A percentile compares a stretch with the other conserved stretches of the same genome.
phyloP scores from a whole-genome alignment of 2,888 invertebrate species.

The Xestia xanthographa region DNA sequence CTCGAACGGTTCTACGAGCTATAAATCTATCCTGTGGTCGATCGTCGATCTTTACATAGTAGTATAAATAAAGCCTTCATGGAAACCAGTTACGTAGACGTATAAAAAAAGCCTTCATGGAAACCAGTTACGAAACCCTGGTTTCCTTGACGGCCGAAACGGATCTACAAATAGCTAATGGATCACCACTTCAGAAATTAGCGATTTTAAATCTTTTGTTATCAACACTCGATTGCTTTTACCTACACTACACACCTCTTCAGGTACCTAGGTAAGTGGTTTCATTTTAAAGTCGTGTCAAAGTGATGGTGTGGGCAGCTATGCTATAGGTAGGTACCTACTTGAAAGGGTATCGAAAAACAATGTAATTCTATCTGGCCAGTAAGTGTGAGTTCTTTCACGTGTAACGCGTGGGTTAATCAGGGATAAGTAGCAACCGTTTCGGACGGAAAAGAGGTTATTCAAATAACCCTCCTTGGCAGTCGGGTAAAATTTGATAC shows the following conservation, averaged over 20 bases:
- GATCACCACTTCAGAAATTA: conserved; percentile 62
- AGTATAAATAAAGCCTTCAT: too few species aligned
- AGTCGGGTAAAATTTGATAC: neutral
- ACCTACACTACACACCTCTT: conserved; percentile 24
- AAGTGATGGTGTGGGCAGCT: conserved; percentile 29
- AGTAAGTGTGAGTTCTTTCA: neutral
- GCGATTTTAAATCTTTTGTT: conserved; percentile 62
- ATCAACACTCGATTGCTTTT: conserved; percentile 50
- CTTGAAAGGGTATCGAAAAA: conserved; percentile 42
- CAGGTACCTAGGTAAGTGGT: conserved; percentile 58
- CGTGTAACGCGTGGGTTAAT: conserved; percentile 1
- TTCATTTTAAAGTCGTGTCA: conserved; percentile 53
- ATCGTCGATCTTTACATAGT: too few species aligned
- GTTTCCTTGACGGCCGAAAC: too few species aligned
- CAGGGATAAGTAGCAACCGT: neutral
- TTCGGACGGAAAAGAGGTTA: neutral
- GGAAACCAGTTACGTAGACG: too few species aligned
- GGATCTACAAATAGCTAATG: conserved; percentile 55
- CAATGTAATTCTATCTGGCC: conserved; percentile 27
- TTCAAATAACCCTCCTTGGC: neutral
- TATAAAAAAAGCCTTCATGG: too few species aligned
- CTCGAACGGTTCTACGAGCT: conserved; percentile 70
- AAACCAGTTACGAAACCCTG: too few species aligned
- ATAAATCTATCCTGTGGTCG: conserved; percentile 68
- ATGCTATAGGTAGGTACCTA: too few species aligned